Conservation (phyloP, 2,888 invertebrate genomes). For the Zele albiditarsus region DNA sequence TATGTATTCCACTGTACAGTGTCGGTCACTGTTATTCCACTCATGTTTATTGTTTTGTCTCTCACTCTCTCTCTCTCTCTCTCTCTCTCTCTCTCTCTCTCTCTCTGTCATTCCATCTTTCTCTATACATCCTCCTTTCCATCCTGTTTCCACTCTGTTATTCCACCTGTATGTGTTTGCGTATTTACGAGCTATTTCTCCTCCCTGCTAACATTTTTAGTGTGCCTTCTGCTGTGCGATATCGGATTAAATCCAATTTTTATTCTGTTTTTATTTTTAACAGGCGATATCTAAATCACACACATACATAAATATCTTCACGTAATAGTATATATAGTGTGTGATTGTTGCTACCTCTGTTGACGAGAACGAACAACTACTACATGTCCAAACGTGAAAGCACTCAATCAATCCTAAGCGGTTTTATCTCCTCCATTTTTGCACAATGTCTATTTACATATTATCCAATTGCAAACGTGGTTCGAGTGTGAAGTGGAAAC, state of each 20-base stretch:
- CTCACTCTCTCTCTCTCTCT: background rate
- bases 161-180: background rate
- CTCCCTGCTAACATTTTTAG: background rate
- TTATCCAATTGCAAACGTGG: slow-evolving; percentile 22
- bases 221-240: background rate
- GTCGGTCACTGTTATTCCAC: slow-evolving; percentile 3
- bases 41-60: slow-evolving; percentile 18
- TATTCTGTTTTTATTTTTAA: background rate
- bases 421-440: slow-evolving; percentile 26
- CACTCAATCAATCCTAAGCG: slow-evolving; percentile 29
- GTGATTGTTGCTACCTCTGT: background rate
- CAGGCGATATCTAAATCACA: background rate
- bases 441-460: slow-evolving; percentile 28
- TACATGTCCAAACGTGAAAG: slow-evolving; percentile 22
- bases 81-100: background rate
- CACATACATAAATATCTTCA: background rate
- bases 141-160: background rate
- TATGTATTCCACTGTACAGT: background rate
- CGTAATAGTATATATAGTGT: background rate
- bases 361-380: slow-evolving; percentile 24
- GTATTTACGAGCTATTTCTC: background rate
- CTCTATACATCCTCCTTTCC: background rate
- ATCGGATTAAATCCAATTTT: slow-evolving; percentile 7
- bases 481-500: background rate
- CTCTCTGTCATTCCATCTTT: too few species aligned